These are phyloP conservation scores for Zaprionus obscuricornis DNA, from an alignment of 2,888 invertebrate species.

Conservation along the genomic window DNA sequence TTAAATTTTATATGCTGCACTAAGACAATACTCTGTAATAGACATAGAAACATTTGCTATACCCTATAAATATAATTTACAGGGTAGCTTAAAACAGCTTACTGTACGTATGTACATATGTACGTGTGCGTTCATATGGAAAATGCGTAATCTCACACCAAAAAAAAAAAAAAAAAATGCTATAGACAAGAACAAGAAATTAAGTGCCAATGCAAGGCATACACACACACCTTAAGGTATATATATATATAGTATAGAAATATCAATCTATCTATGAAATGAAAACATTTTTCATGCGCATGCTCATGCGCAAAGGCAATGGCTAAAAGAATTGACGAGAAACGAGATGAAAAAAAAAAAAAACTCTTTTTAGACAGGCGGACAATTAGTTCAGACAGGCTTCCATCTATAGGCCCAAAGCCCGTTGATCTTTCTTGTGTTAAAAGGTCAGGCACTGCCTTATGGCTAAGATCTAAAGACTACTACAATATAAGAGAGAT, in stretches of 20 bases:
- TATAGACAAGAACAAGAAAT: slow-evolving; percentile 67
- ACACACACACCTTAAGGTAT: slow-evolving; percentile 15
- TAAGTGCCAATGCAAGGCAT: slow-evolving; percentile 64
- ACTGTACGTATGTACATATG: slow-evolving; percentile 1
- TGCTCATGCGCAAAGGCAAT: slow-evolving; percentile 64
- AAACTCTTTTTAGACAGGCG: slow-evolving; percentile 18
- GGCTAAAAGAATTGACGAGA: slow-evolving; percentile 39
- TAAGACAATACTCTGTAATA: too few relatives aligned
- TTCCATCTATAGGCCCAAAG: slow-evolving; percentile 52
- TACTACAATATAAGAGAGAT: too few relatives aligned
- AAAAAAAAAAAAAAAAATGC: too few relatives aligned
- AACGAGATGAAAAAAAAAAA: background rate
- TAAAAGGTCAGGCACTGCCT: slow-evolving; percentile 65
- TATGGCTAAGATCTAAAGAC: slow-evolving; percentile 44
- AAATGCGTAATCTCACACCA: slow-evolving; percentile 73
- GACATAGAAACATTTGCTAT: slow-evolving; percentile 10
- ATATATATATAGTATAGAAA: slow-evolving; percentile 33
- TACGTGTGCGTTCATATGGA: slow-evolving; percentile 40
- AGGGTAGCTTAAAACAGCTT: slow-evolving; percentile 35
- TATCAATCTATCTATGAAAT: slow-evolving; percentile 70
- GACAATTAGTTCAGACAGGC: slow-evolving; percentile 75
- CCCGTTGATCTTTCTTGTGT: slow-evolving; percentile 43
- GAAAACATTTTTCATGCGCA: slow-evolving; percentile 72
- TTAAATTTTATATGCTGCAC: too few relatives aligned
- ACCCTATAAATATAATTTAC: slow-evolving; percentile 17